These are phyloP conservation scores for Bugula neritina DNA, from an alignment of 2,888 invertebrate species.

Conservation along the genomic window DNA sequence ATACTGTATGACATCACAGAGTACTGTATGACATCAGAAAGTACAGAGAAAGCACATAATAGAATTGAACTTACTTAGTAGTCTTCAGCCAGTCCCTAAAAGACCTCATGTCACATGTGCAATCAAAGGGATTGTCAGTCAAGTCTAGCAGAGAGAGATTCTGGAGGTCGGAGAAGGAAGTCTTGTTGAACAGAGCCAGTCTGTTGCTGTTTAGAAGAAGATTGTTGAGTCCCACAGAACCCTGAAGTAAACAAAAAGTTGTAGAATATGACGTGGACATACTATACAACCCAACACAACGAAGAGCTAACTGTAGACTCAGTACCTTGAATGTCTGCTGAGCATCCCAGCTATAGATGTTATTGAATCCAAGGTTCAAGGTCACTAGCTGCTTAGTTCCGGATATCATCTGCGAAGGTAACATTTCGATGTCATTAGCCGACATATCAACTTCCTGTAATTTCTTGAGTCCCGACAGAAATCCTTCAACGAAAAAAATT, in stretches of 20 bases:
- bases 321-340: constrained; percentile 4
- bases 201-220: constrained; percentile 11
- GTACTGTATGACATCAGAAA: no score
- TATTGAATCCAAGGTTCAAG: constrained; percentile 44
- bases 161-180: constrained; percentile 61
- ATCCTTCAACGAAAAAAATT: not conserved
- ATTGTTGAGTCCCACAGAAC: not conserved
- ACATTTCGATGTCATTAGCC: constrained; percentile 27
- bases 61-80: constrained; percentile 56
- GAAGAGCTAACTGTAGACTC: no score
- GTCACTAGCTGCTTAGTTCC: constrained; percentile 27
- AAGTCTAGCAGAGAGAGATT: constrained; percentile 61
- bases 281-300: no score
- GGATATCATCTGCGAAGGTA: constrained; percentile 27
- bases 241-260: no score
- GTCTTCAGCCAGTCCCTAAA: constrained; percentile 87
- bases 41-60: no score
- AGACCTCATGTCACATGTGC: constrained; percentile 82
- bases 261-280: no score
- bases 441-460: constrained; percentile 23
- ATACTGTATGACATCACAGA: no score
- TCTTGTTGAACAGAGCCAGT: constrained; percentile 38
- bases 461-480: not conserved
- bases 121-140: constrained; percentile 82
- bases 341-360: constrained; percentile 33